A percentile compares a stretch with the other conserved stretches of the same genome.
phyloP scores from a whole-genome alignment of 1,140 invertebrate species.

The Spodoptera litura region DNA sequence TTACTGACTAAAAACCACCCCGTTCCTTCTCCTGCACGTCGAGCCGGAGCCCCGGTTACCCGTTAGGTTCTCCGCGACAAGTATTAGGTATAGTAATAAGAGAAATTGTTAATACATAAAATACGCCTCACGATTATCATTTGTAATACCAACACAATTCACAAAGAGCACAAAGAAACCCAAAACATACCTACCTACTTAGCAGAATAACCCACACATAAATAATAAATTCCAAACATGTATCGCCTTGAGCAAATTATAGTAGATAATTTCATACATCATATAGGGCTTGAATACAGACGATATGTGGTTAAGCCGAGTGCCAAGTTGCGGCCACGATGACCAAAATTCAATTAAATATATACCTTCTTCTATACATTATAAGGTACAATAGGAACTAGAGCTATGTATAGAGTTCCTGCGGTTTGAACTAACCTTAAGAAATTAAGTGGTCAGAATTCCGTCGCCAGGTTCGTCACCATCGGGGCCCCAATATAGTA shows the following conservation, averaged over 20 bases:
- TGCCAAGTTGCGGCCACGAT: conserved; percentile 23
- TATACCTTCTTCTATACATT: neutral
- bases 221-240: conserved; percentile 16
- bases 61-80: too few species aligned
- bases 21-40: too few species aligned
- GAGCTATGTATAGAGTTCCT: conserved; percentile 22
- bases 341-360: conserved; percentile 36
- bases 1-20: too few species aligned
- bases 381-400: conserved; percentile 7
- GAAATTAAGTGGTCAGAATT: neutral
- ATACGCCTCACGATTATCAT: too few species aligned
- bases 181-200: neutral
- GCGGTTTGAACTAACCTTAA: conserved; percentile 11
- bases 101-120: too few species aligned
- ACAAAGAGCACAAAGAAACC: too few species aligned
- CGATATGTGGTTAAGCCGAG: conserved; percentile 15
- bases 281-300: conserved; percentile 2
- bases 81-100: too few species aligned
- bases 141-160: too few species aligned
- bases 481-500: too few species aligned
- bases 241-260: conserved; percentile 19
- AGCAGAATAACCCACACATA: conserved; percentile 1
- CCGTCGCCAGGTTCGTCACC: neutral
- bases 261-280: conserved; percentile 17
- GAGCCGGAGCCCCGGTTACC: too few species aligned